phyloP scores from a whole-genome alignment of 2,113 vertebrate species.

The Copsychus sechellarum region DNA sequence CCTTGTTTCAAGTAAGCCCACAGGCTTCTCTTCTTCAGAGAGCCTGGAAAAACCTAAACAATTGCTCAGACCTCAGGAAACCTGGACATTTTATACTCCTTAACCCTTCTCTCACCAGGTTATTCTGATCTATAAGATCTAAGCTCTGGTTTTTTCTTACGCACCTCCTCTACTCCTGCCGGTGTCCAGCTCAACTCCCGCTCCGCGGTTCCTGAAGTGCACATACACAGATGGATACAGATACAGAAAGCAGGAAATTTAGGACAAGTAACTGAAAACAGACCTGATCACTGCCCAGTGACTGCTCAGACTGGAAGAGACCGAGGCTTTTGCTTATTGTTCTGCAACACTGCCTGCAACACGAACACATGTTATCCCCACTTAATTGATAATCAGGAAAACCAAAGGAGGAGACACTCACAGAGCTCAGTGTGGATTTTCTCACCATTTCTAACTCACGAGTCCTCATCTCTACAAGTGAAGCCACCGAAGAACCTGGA shows the following conservation, averaged over 20 bases:
- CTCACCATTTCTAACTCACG: neutral
- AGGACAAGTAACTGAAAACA: slow-evolving; percentile 39
- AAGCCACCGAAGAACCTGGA: neutral
- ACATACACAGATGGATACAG: neutral
- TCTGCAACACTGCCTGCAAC: neutral
- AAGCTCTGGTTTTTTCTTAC: neutral
- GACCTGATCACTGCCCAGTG: slow-evolving; percentile 15
- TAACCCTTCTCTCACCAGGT: neutral
- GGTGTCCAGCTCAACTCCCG: slow-evolving; percentile 29
- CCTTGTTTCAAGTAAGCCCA: accelerated
- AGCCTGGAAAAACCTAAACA: neutral
- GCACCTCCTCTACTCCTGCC: neutral
- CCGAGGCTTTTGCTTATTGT: neutral
- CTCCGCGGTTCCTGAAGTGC: slow-evolving; percentile 8
- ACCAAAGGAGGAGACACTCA: neutral
- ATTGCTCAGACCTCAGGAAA: neutral
- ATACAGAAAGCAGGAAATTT: neutral
- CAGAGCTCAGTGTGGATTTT: neutral
- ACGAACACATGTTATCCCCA: neutral
- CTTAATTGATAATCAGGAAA: neutral
- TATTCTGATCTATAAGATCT: neutral
- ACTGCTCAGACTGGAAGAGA: slow-evolving; percentile 18
- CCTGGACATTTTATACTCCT: neutral
- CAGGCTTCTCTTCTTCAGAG: neutral
- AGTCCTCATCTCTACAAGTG: neutral